These are phyloP conservation scores for Hydraecia micacea DNA, from an alignment of 2,888 invertebrate species.

Conservation along the genomic window DNA sequence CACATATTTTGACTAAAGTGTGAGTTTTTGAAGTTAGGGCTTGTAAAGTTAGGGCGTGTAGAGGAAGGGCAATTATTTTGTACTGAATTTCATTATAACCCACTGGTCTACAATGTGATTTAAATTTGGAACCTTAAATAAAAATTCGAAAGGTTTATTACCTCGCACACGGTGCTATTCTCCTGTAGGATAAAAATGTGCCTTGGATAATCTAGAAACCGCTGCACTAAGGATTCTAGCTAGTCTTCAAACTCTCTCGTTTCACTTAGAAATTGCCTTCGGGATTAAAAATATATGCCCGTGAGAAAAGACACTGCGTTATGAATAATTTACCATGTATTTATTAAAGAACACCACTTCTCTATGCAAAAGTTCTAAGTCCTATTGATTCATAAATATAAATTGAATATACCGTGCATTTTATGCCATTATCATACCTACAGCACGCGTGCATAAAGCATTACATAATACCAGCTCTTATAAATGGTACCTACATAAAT, in stretches of 20 bases:
- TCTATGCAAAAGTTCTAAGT: neutral
- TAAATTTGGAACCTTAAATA: no score
- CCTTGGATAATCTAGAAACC: neutral
- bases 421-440: neutral
- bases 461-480: neutral
- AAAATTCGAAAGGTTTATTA: no score
- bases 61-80: no score
- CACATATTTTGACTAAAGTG: no score
- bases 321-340: neutral
- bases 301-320: neutral
- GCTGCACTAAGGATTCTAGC: neutral
- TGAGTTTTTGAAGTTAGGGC: no score
- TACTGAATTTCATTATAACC: no score
- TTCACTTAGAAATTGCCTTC: neutral
- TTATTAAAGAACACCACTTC: neutral
- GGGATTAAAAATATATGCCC: neutral
- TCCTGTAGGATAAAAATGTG: no score
- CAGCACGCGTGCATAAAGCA: neutral
- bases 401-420: slow-evolving; percentile 2
- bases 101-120: no score
- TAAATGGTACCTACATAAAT: neutral
- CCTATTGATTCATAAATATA: neutral
- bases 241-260: neutral
- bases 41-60: no score
- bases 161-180: no score